A percentile compares a stretch with the other conserved stretches of the same genome.
phyloP scores from a whole-genome alignment of 2,888 invertebrate genomes.

The Hirtodrosophila confusa region DNA sequence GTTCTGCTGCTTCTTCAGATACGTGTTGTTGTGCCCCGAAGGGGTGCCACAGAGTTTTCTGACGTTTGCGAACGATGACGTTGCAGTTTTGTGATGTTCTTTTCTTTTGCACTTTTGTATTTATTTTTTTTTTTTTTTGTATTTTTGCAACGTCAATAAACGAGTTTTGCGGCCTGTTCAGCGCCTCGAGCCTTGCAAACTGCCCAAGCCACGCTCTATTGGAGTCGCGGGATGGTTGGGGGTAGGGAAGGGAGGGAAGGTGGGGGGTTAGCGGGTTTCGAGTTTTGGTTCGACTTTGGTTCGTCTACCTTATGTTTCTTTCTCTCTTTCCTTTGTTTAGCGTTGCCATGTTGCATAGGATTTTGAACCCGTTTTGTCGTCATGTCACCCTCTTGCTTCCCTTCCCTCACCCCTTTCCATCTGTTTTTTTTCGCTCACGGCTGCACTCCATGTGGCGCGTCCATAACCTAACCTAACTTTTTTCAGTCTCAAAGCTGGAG shows the following conservation, averaged over 20 bases:
- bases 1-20: constrained; percentile 6
- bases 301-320: constrained; percentile 63
- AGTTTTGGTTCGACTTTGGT: constrained; percentile 63
- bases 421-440: constrained; percentile 14
- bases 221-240: constrained; percentile 30
- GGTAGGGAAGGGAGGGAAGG: background rate
- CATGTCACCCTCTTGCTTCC: constrained; percentile 33
- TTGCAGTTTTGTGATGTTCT: constrained; percentile 56
- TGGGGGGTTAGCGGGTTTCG: constrained; percentile 15
- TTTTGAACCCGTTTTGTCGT: constrained; percentile 80
- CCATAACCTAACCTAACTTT: constrained; percentile 81
- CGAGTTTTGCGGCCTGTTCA: constrained; percentile 59
- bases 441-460: constrained; percentile 72
- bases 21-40: constrained; percentile 16
- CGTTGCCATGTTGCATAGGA: constrained; percentile 81
- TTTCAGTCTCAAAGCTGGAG: constrained; percentile 42
- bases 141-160: constrained; percentile 59
- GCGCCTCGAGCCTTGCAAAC: constrained; percentile 30
- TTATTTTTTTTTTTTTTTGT: constrained; percentile 16
- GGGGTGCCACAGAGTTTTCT: constrained; percentile 25
- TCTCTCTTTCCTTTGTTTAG: constrained; percentile 46
- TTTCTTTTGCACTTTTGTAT: constrained; percentile 1
- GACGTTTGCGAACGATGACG: constrained; percentile 53
- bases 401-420: background rate
- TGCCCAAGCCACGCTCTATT: constrained; percentile 67